These are phyloP conservation scores for Eilema sororculum DNA, from an alignment of 2,888 invertebrate species.

Conservation along the genomic window DNA sequence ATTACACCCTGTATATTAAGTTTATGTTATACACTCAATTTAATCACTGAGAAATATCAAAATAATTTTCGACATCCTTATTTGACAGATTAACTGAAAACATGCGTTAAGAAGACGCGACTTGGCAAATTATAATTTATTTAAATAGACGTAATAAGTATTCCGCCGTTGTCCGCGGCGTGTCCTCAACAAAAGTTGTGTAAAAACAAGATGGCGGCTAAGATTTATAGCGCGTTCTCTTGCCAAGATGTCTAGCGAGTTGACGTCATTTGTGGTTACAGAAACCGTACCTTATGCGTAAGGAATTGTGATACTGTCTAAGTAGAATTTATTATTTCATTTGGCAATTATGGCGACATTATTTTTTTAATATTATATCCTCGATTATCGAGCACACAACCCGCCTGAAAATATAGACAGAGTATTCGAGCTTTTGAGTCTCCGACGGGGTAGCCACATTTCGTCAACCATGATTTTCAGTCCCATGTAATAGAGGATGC, in stretches of 20 bases:
- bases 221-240: slow-evolving; percentile 48
- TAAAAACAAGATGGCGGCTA: slow-evolving; percentile 48
- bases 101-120: slow-evolving; percentile 24
- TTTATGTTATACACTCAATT: too few species aligned
- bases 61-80: neutral
- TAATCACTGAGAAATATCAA: neutral
- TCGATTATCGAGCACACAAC: too few species aligned
- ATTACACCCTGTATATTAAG: too few species aligned
- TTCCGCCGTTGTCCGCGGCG: slow-evolving; percentile 43
- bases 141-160: slow-evolving; percentile 48
- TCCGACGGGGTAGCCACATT: too few species aligned
- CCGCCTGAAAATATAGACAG: too few species aligned
- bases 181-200: slow-evolving; percentile 48
- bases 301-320: slow-evolving; percentile 24
- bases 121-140: slow-evolving; percentile 47
- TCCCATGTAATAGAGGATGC: too few species aligned
- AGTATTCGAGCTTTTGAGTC: too few species aligned
- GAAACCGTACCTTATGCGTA: slow-evolving; percentile 37
- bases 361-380: neutral
- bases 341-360: neutral
- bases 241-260: slow-evolving; percentile 42
- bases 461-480: too few species aligned
- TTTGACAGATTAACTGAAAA: slow-evolving; percentile 6
- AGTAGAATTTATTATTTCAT: neutral
- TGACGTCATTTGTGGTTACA: slow-evolving; percentile 43